Conservation (phyloP, 2,888 invertebrate genomes). For the Glaucopsyche alexis region DNA sequence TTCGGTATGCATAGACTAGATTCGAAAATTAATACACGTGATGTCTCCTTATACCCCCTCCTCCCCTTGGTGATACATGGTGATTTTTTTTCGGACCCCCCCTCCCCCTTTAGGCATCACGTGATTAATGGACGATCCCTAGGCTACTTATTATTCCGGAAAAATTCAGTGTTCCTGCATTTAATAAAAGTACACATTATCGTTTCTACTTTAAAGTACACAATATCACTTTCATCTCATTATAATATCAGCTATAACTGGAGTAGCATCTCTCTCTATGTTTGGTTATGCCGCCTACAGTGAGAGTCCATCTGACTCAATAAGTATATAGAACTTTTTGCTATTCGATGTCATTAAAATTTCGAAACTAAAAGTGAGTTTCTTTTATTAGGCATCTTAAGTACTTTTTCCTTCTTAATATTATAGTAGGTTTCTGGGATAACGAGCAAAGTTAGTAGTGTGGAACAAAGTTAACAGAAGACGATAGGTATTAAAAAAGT, state of each 20-base stretch:
- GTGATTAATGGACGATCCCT: too few species aligned
- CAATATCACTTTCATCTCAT: slow-evolving; percentile 13
- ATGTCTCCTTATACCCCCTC: too few species aligned
- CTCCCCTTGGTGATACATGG: too few species aligned
- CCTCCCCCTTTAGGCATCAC: too few species aligned
- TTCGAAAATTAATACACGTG: too few species aligned
- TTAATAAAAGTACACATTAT: not conserved
- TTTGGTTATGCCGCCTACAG: slow-evolving; percentile 42
- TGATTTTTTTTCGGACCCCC: too few species aligned
- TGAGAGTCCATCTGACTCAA: slow-evolving; percentile 58
- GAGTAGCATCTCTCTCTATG: slow-evolving; percentile 23
- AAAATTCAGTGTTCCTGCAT: too few species aligned
- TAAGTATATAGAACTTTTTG: not conserved
- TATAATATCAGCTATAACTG: not conserved
- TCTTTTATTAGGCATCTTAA: slow-evolving; percentile 45
- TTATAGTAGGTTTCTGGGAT: too few species aligned
- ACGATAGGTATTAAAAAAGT: too few species aligned
- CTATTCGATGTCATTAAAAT: slow-evolving; percentile 46
- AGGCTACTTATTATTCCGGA: too few species aligned
- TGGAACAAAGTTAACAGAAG: not conserved
- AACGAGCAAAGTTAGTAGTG: too few species aligned
- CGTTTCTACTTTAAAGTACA: slow-evolving; percentile 1
- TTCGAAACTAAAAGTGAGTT: slow-evolving; percentile 62
- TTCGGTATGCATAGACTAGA: too few species aligned
- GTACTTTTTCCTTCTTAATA: slow-evolving; percentile 60